A percentile compares a stretch with the other conserved stretches of the same genome.
These are phyloP conservation scores for Amphipoea oculea DNA, from an alignment of 2,888 invertebrate genomes.

Conservation along the genomic window DNA sequence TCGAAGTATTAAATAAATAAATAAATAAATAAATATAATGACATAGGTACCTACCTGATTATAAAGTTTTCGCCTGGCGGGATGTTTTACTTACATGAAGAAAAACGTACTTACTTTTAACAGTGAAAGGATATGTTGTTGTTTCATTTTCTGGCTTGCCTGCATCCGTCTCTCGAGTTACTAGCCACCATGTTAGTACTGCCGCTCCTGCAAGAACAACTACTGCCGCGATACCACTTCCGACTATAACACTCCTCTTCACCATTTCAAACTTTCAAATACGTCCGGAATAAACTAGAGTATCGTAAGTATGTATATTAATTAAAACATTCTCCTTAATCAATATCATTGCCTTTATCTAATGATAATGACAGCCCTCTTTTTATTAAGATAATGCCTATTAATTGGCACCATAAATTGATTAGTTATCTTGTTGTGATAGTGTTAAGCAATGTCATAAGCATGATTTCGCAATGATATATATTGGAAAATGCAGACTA, in stretches of 20 bases:
- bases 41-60: background rate
- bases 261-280: conserved; percentile 51
- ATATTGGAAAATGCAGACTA: conserved; percentile 1
- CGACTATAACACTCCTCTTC: conserved; percentile 65
- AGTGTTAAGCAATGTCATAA: conserved; percentile 10
- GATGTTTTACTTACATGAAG: background rate
- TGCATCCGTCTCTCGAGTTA: conserved; percentile 60
- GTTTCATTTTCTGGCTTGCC: background rate
- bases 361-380: conserved; percentile 23
- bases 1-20: no score
- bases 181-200: conserved; percentile 77
- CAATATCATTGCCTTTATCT: conserved; percentile 16
- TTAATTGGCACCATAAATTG: conserved; percentile 17
- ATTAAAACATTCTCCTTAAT: conserved; percentile 26
- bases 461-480: conserved; percentile 11
- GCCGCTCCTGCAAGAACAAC: conserved; percentile 70
- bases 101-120: conserved; percentile 39
- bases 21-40: no score
- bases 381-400: conserved; percentile 36
- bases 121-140: conserved; percentile 15
- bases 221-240: conserved; percentile 62
- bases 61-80: background rate
- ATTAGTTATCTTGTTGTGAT: conserved; percentile 43
- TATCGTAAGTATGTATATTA: conserved; percentile 4
- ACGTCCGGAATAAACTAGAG: conserved; percentile 8